These are phyloP conservation scores for Asteroscopus sphinx DNA, from an alignment of 2,888 invertebrate species.

Conservation along the genomic window DNA sequence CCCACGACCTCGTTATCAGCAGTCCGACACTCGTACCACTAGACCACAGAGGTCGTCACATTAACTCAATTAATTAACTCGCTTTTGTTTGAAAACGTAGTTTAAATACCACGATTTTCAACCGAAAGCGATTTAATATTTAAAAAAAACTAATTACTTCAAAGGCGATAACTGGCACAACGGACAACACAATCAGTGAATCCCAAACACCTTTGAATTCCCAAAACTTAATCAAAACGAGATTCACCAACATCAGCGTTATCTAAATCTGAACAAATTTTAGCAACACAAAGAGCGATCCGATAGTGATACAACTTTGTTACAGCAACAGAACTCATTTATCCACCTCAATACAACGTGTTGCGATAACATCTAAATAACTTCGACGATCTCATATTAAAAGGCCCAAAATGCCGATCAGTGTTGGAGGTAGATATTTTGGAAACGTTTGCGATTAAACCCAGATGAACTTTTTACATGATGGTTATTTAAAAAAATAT, in stretches of 20 bases:
- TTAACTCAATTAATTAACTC: too few relatives aligned
- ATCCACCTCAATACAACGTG: conserved; percentile 84
- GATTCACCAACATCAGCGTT: conserved; percentile 43
- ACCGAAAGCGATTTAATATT: too few relatives aligned
- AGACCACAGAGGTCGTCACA: too few relatives aligned
- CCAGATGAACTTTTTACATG: background rate
- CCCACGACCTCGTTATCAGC: too few relatives aligned
- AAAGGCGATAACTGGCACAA: too few relatives aligned
- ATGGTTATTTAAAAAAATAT: too few relatives aligned
- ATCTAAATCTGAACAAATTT: conserved; percentile 58
- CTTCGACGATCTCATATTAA: conserved; percentile 82
- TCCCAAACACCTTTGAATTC: conserved; percentile 11
- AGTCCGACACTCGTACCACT: too few relatives aligned
- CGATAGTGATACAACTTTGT: conserved; percentile 69
- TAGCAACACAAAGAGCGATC: conserved; percentile 62
- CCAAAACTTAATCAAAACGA: conserved; percentile 56
- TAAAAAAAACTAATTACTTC: too few relatives aligned
- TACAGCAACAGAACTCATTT: conserved; percentile 76
- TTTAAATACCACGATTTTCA: too few relatives aligned
- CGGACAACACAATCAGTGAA: conserved; percentile 10
- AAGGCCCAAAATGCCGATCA: conserved; percentile 79
- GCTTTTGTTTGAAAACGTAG: too few relatives aligned
- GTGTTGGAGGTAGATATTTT: conserved; percentile 42
- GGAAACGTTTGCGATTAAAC: conserved; percentile 27
- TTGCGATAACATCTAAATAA: conserved; percentile 79